Conservation (phyloP, 2,797 vertebrate species). For the Lacerta agilis region DNA sequence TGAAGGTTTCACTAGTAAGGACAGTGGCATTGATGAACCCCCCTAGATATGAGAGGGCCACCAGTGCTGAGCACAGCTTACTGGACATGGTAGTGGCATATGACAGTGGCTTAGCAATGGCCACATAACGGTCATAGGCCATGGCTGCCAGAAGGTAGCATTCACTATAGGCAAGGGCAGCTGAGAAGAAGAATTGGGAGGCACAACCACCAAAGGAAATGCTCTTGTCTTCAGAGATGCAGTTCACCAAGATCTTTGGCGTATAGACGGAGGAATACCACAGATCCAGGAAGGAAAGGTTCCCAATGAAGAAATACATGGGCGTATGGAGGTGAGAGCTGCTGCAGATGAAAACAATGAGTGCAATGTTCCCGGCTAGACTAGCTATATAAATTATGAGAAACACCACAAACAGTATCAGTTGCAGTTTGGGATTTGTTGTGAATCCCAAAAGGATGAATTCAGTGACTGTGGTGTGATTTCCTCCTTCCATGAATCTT, state of each 20-base stretch:
- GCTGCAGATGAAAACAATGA: constrained; percentile 46
- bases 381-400: constrained; percentile 49
- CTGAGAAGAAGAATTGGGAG: constrained; percentile 65
- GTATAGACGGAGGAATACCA: constrained; percentile 66
- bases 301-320: constrained; percentile 72
- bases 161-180: constrained; percentile 54
- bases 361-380: constrained; percentile 53
- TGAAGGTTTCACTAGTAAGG: constrained; percentile 54
- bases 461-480: constrained; percentile 23
- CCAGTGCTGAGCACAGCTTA: constrained; percentile 30
- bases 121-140: constrained; percentile 60
- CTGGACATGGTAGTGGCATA: constrained; percentile 53
- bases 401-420: constrained; percentile 60
- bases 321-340: constrained; percentile 52
- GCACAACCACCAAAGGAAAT: constrained; percentile 66
- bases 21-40: constrained; percentile 59
- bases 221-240: constrained; percentile 54
- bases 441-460: constrained; percentile 70
- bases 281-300: constrained; percentile 66
- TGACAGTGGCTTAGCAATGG: constrained; percentile 59
- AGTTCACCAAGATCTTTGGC: constrained; percentile 63
- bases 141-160: constrained; percentile 63
- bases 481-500: background rate
- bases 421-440: constrained; percentile 35
- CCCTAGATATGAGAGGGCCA: constrained; percentile 48